Evolutionary conservation across 2,797 vertebrate species (phyloP).

Genomic region (Squalus acanthias): DNA sequence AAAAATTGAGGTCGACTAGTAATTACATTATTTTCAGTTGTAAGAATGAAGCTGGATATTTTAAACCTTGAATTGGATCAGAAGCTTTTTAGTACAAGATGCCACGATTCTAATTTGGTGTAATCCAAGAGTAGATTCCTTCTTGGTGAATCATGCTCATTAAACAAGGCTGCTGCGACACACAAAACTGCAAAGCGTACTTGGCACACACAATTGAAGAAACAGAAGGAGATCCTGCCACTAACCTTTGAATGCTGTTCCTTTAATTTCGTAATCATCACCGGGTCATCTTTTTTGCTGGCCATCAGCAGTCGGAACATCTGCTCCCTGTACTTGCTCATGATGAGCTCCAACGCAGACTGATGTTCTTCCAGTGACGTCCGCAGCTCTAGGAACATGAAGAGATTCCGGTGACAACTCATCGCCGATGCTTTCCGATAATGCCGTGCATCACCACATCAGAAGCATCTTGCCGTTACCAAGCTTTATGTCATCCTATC

Average conservation of each 20-base stretch:
- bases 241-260: conserved; percentile 90
- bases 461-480: neutral
- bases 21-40: neutral
- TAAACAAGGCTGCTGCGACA: neutral
- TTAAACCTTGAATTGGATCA: neutral
- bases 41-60: too few relatives aligned
- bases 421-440: neutral
- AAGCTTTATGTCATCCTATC: neutral
- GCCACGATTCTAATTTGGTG: neutral
- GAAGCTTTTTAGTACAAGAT: neutral
- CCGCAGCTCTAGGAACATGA: conserved; percentile 69
- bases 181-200: too few relatives aligned
- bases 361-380: conserved; percentile 95
- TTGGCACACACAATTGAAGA: neutral
- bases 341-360: conserved; percentile 93
- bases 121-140: neutral
- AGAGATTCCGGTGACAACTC: neutral
- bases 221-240: neutral
- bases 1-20: neutral
- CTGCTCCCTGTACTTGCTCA: conserved; percentile 98
- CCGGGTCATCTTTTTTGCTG: conserved; percentile 87
- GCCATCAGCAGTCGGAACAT: conserved; percentile 91
- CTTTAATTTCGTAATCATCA: conserved; percentile 83
- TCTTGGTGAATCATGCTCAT: neutral
- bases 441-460: too few relatives aligned